Evolutionary conservation across 1,140 invertebrate genomes (phyloP), one percentile per base, ranked within the genome.

Genomic region (Stegodyphus mimosarum): DNA sequence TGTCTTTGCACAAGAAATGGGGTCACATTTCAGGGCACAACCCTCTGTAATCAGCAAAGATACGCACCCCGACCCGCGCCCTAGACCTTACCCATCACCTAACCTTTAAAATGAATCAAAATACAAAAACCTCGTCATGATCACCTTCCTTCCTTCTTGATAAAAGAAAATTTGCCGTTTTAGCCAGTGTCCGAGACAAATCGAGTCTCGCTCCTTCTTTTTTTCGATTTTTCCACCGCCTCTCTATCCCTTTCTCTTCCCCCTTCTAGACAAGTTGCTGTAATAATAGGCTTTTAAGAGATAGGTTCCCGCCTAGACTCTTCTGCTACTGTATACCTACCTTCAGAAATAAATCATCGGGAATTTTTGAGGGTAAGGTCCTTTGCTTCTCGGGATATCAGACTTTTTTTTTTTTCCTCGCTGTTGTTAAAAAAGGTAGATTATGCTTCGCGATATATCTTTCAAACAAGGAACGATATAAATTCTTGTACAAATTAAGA

Each of bases 161-260:
- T 33, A 33, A 33, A 33, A 33, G 33, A 33, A 33, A 33, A 33
- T 33, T 33, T 33, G 18, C 18, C 18, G 67, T 11, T 48, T 69
- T n/a, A 49, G 49, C 70, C 70, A 72, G 7, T 72, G 70, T 72
- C 70, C 70, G 70, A 72, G 17, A 72, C 70, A 49, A 72, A 72
- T 72, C 49, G 70, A 72, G 7, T 51, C 70, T n/a, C 49, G 15
- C n/a, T n/a, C 49, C 70, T n/a, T 15, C 17, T 52, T 7, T n/a
- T 17, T 17, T 51, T 50, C 49, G 50, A 17, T 51, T 51, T 7
- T 3, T 51, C 17, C 33, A 33, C 33, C 33, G 33, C 33, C 33
- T 3, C 33, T 33, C 33, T 33, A 33, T 33, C 33, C 33, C 33
- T 33, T 33, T 33, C 33, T 33, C 33, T 33, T 33, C 33, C 33